Evolutionary conservation across 2,888 invertebrate species (phyloP).

Genomic region (Stenolophus ochropezus): DNA sequence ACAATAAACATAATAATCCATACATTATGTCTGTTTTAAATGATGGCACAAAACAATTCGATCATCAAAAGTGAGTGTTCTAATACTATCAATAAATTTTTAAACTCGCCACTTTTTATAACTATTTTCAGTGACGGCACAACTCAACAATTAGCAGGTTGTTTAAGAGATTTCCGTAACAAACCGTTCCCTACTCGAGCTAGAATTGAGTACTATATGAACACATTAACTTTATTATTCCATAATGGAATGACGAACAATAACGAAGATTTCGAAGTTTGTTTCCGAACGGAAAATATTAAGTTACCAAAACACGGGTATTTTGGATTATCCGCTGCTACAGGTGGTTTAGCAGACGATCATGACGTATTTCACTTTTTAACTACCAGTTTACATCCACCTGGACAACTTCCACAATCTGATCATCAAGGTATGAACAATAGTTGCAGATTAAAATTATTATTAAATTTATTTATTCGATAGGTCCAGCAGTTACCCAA

Average conservation of each 20-base stretch:
- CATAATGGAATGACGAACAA: conserved; percentile 97
- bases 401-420: conserved; percentile 73
- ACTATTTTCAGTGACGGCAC: conserved; percentile 88
- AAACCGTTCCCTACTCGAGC: conserved; percentile 97
- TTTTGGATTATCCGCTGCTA: conserved; percentile 97
- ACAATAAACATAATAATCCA: conserved; percentile 95
- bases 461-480: background rate
- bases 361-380: conserved; percentile 96
- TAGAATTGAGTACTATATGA: conserved; percentile 93
- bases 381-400: conserved; percentile 86
- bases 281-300: conserved; percentile 94
- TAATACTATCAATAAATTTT: conserved; percentile 54
- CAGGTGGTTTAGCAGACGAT: conserved; percentile 94
- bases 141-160: conserved; percentile 92
- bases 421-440: conserved; percentile 63
- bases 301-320: conserved; percentile 88
- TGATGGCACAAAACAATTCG: conserved; percentile 94
- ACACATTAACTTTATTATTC: conserved; percentile 92
- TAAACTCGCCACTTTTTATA: no score
- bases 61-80: conserved; percentile 93
- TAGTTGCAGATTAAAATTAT: background rate
- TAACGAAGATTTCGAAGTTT: conserved; percentile 95
- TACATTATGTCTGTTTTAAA: conserved; percentile 97
- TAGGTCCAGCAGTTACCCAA: conserved; percentile 73
- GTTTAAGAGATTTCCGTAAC: conserved; percentile 97